Evolutionary conservation across 2,797 vertebrate genomes (phyloP), one percentile per base, ranked within the genome.

Genomic region (Ctenopoma multispine): DNA sequence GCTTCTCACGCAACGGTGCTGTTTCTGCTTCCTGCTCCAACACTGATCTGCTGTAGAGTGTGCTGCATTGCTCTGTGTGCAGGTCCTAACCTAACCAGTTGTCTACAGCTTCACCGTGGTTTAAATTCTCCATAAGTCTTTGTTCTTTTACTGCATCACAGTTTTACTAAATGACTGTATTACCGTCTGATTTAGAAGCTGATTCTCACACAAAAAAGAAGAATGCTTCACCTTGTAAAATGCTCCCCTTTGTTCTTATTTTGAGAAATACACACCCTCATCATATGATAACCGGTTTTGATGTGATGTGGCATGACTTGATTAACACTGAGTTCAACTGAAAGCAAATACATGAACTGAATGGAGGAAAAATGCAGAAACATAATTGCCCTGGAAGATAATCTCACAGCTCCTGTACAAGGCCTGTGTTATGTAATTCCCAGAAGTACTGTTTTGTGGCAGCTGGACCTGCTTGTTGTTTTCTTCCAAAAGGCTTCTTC

Each of bases 1-100:
- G 48, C 77, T 80, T 90, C 72, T 88, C 89, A 92, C 73, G 66
- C 86, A 66, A 75, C 4, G 4, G 44, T 18, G 56, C 34, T 50
- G 29, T 73, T 63, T 54, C 64, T 67, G 18, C 78, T 69, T 76
- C 67, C 65, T 74, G 69, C 43, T 44, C 17, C 57, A 31, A n/a
- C 65, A 40, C 38, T 1, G 55, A 64, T 63, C 31, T 61, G 27
- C 15, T 0, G 4, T 64, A 9, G 5, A 17, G 41, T 36, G 67
- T 65, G 31, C 60, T 55, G 60, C 48, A 70, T 20, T 69, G 58
- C 44, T 70, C 34, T 12, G 11, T 12, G 11, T 53, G 20, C 34
- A 24, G 38, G 21, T 41, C 51, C 17, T 67, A 49, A 41, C 24
- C 41, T 55, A 47, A 51, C 47, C 21, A 20, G 7, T 51, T 9